These are phyloP conservation scores for Hirtodrosophila alboralis DNA, from an alignment of 2,888 invertebrate genomes.

Conservation along the genomic window DNA sequence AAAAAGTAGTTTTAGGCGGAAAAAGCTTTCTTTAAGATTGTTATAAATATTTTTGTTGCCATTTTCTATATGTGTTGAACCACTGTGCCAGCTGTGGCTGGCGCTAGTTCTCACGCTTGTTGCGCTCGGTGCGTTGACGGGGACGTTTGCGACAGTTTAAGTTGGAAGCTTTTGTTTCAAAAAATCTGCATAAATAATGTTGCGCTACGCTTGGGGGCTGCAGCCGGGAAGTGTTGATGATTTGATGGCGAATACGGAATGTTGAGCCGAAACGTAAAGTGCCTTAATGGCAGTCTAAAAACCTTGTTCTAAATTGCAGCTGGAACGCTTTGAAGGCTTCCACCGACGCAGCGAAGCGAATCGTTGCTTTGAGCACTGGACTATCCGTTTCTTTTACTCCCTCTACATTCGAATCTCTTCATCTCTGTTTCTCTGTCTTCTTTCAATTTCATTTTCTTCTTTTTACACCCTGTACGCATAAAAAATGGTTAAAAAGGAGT, in stretches of 20 bases:
- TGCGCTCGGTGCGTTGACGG: slow-evolving; percentile 64
- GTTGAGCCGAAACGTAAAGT: slow-evolving; percentile 50
- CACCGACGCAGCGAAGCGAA: slow-evolving; percentile 37
- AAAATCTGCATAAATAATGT: slow-evolving; percentile 77
- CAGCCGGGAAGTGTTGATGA: slow-evolving; percentile 70
- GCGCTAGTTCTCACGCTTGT: slow-evolving; percentile 75
- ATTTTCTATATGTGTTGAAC: slow-evolving; percentile 8
- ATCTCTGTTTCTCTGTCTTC: neutral
- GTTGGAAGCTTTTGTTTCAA: slow-evolving; percentile 65
- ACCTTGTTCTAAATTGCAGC: slow-evolving; percentile 59
- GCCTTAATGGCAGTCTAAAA: slow-evolving; percentile 64
- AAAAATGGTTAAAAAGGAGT: no score
- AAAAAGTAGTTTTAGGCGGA: no score
- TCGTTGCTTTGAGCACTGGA: slow-evolving; percentile 21
- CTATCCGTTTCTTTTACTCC: neutral
- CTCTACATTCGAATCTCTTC: neutral
- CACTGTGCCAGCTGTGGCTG: slow-evolving; percentile 55
- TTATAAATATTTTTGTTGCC: neutral
- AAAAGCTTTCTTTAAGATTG: no score
- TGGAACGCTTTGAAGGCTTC: slow-evolving; percentile 49
- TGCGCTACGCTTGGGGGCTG: slow-evolving; percentile 60
- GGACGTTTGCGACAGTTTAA: slow-evolving; percentile 61
- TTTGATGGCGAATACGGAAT: slow-evolving; percentile 68
- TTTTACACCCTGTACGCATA: neutral
- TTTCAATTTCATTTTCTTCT: neutral